Base-by-base conservation (phyloP, 2,113 vertebrate genomes). In the Tonatia bakeri region DNA sequence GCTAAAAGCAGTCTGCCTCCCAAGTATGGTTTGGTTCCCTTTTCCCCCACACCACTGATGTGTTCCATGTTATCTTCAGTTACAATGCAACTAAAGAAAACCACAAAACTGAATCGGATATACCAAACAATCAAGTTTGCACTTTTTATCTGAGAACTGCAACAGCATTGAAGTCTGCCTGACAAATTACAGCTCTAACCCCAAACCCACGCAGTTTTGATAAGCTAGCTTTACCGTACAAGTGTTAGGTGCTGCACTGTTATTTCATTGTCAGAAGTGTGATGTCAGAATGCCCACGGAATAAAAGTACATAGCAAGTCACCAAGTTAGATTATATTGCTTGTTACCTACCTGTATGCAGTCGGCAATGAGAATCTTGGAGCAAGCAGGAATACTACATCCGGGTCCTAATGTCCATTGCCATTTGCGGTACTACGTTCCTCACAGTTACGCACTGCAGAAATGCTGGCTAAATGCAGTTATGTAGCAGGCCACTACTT, bases 371-470 rank as follows among this genome's bases (percentile, higher is more conserved):
- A 99, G 99, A 99, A 99, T 99, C 99, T 99, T 98, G 99, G 99
- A 99, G 99, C 99, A 99, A 99, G 99, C 99, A 98, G 99, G 99
- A 99, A 98, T 99, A 99, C 98, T 99, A 99, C 99, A 99, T 99
- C 99, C 99, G 99, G 99, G 99, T 99, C 99, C 99, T 99, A 99
- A 99, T 99, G 99, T 99, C 99, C 99, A 99, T 99, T 99, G 99
- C 99, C 99, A 99, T 99, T 99, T 99, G 99, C 99, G 99, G 99
- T 99, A 99, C 99, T 99, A 99, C 99, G 99, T 99, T 99, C 99
- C 99, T 99, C 99, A 99, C 99, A 99, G 99, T 99, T 99, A 99
- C 98, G 99, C 99, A 99, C 99, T 99, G 99, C 99, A 99, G 99
- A 99, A 99, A 99, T 99, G 99, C 99, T 99, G 99, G 99, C 99